Evolutionary conservation across 2,888 invertebrate species (phyloP).

Genomic region (Aporophyla nigra): DNA sequence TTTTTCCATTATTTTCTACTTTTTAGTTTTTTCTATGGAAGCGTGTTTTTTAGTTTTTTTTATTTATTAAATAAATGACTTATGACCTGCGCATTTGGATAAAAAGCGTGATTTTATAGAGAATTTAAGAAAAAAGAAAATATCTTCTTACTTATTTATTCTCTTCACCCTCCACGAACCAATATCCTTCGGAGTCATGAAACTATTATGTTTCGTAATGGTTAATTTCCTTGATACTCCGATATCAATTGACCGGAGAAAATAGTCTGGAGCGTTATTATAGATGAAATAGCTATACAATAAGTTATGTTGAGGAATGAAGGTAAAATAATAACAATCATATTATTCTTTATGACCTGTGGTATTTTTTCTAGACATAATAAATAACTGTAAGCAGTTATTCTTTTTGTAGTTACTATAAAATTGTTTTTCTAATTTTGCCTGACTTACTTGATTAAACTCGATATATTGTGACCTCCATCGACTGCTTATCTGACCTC

Average conservation of each 20-base stretch:
- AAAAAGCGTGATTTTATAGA: not conserved
- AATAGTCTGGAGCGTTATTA: conserved; percentile 41
- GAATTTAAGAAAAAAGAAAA: conserved; percentile 4
- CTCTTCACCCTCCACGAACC: conserved; percentile 15
- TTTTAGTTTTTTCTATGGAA: no score
- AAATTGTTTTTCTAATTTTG: not conserved
- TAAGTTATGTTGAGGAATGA: conserved; percentile 57
- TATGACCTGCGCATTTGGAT: no score
- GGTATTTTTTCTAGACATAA: conserved; percentile 18
- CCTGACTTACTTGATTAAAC: not conserved
- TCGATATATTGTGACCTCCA: not conserved
- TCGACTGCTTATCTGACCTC: no score
- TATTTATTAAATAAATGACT: no score
- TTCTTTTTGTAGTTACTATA: not conserved
- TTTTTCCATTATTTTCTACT: no score
- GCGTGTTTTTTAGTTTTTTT: no score
- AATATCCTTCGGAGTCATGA: conserved; percentile 44
- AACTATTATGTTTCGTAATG: conserved; percentile 56
- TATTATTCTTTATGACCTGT: conserved; percentile 48
- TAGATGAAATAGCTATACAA: conserved; percentile 23
- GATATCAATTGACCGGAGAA: conserved; percentile 53
- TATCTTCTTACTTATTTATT: conserved; percentile 21
- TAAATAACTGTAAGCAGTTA: conserved; percentile 6
- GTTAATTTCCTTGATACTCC: conserved; percentile 58
- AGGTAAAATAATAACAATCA: conserved; percentile 74